phyloP scores from a whole-genome alignment of 2,113 vertebrate genomes.

The Brienomyrus longianalis region DNA sequence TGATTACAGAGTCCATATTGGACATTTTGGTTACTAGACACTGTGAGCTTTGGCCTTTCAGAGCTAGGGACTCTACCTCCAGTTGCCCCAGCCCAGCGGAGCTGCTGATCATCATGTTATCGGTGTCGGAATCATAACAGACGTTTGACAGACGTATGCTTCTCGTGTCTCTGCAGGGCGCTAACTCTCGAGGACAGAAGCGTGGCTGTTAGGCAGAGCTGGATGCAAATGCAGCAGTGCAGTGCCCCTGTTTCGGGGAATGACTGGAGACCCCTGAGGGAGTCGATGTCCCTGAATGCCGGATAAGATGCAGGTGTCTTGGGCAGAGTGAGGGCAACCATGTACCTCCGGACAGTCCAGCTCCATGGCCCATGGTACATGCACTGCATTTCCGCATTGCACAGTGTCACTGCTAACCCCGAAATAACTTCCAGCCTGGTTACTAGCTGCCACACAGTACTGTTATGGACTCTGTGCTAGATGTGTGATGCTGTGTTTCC shows the following conservation, averaged over 20 bases:
- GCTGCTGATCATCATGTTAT: not conserved
- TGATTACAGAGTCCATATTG: not conserved
- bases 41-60: not conserved
- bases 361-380: not conserved
- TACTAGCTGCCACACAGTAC: not conserved
- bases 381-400: not conserved
- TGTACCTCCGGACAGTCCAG: not conserved
- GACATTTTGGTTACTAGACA: not conserved
- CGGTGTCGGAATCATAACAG: not conserved
- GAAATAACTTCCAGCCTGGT: not conserved
- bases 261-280: not conserved
- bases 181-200: slow-evolving; percentile 40
- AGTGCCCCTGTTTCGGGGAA: not conserved
- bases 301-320: not conserved
- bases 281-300: not conserved
- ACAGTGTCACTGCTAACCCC: not conserved
- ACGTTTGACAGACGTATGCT: not conserved
- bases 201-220: slow-evolving; percentile 34
- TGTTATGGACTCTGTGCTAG: not conserved
- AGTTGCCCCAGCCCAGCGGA: not conserved
- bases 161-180: slow-evolving; percentile 32
- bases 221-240: slow-evolving; percentile 38
- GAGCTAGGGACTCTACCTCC: not conserved
- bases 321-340: not conserved
- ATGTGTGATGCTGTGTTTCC: not conserved